Conservation (phyloP, 2,888 invertebrate genomes). For the Metalampra italica region DNA sequence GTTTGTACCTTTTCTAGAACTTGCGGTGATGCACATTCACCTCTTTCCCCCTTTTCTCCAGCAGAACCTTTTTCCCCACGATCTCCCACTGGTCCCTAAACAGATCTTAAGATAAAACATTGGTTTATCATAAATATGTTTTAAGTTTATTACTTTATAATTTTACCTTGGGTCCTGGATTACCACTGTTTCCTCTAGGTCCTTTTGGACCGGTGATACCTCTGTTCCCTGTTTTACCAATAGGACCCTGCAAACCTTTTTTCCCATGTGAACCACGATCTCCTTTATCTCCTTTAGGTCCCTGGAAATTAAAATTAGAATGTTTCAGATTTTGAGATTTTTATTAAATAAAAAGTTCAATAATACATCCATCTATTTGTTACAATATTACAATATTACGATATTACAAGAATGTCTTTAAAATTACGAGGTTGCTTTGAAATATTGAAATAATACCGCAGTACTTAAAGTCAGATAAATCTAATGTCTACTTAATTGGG, state of each 20-base stretch:
- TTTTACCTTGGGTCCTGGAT: conserved; percentile 12
- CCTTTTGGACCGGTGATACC: conserved; percentile 64
- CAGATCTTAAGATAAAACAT: not conserved
- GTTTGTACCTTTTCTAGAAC: conserved; percentile 37
- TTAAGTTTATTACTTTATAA: not conserved
- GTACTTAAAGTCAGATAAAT: too few relatives aligned
- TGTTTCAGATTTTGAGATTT: not conserved
- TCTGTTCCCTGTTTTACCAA: conserved; percentile 11
- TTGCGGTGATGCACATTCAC: conserved; percentile 22
- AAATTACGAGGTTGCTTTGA: too few relatives aligned
- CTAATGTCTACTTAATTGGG: too few relatives aligned
- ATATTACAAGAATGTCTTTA: too few relatives aligned
- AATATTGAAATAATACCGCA: too few relatives aligned
- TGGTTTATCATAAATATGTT: not conserved
- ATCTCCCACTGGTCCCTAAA: conserved; percentile 65
- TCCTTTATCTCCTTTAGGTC: conserved; percentile 18
- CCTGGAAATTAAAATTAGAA: conserved; percentile 2
- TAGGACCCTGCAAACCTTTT: conserved; percentile 8
- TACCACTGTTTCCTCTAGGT: conserved; percentile 51
- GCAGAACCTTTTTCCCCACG: conserved; percentile 45
- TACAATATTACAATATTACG: too few relatives aligned
- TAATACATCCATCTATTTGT: too few relatives aligned
- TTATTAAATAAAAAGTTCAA: too few relatives aligned
- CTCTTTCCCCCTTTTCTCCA: conserved; percentile 21
- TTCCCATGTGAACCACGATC: conserved; percentile 15